Evolutionary conservation across 2,888 invertebrate genomes (phyloP).

Genomic region (Geotrupes spiniger): DNA sequence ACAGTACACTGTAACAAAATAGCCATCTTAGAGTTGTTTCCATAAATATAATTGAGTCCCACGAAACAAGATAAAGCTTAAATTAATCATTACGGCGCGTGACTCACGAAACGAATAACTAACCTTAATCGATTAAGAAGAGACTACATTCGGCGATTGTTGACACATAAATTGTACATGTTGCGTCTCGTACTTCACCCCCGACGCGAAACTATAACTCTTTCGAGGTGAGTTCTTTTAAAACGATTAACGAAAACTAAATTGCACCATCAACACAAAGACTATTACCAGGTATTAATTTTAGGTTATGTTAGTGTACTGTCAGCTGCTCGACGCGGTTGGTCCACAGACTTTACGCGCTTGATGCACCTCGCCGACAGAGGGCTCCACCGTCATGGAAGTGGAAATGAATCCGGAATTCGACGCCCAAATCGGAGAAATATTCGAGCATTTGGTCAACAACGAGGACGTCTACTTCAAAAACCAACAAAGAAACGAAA

Average conservation of each 20-base stretch:
- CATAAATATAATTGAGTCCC: neutral
- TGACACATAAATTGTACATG: too few species aligned
- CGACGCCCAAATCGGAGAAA: constrained; percentile 34
- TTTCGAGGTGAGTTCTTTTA: neutral
- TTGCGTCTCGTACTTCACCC: too few species aligned
- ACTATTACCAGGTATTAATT: constrained; percentile 11
- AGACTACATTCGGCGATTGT: too few species aligned
- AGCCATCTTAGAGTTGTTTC: neutral
- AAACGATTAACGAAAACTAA: neutral
- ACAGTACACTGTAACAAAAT: constrained; percentile 10
- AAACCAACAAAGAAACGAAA: constrained; percentile 78
- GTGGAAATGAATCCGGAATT: constrained; percentile 18
- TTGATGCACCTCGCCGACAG: neutral
- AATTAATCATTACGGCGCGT: neutral
- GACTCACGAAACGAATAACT: neutral
- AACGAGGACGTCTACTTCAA: constrained; percentile 69
- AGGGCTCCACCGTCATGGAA: constrained; percentile 21
- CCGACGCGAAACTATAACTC: neutral
- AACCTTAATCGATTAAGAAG: too few species aligned
- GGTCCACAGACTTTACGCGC: neutral
- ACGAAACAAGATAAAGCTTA: neutral
- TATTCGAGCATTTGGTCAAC: constrained; percentile 58
- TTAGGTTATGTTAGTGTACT: constrained; percentile 18
- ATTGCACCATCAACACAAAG: constrained; percentile 1
- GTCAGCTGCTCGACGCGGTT: constrained; percentile 2